Conservation (phyloP, 2,888 invertebrate genomes). For the Chymomyza amoena region DNA sequence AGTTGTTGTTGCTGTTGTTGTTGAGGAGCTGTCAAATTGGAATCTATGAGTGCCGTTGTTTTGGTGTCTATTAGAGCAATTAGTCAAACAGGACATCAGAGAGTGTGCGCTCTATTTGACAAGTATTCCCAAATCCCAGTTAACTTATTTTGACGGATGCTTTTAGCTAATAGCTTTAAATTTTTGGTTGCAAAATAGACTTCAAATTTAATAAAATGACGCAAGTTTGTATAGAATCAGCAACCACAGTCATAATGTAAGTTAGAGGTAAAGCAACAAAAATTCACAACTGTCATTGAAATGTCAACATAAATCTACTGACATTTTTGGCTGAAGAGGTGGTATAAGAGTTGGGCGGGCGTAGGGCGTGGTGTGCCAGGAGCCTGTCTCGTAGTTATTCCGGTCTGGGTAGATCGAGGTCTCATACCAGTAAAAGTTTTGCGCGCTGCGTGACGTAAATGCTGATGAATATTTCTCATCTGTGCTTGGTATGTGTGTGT, state of each 20-base stretch:
- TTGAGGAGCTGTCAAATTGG: conserved; percentile 11
- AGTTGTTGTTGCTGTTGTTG: neutral
- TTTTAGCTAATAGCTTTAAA: neutral
- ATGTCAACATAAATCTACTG: conserved; percentile 71
- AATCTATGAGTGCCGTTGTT: neutral
- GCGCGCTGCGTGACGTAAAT: conserved; percentile 67
- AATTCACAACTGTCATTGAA: conserved; percentile 69
- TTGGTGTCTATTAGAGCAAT: conserved; percentile 12
- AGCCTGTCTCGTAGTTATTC: neutral
- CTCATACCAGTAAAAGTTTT: conserved; percentile 31
- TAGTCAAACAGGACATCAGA: conserved; percentile 8
- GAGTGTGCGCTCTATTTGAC: neutral
- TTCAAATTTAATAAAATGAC: conserved; percentile 48
- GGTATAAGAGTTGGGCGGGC: neutral
- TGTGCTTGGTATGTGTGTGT: conserved; percentile 24
- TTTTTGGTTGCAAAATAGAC: conserved; percentile 37
- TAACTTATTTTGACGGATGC: neutral
- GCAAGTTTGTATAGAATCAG: conserved; percentile 35
- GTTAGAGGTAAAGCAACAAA: conserved; percentile 27
- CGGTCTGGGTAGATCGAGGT: conserved; percentile 6
- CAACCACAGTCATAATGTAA: conserved; percentile 4
- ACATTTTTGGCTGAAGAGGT: conserved; percentile 23
- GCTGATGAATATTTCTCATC: conserved; percentile 64
- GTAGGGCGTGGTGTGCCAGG: neutral
- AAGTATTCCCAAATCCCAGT: neutral